These are phyloP conservation scores for Poecilia wingei DNA, from an alignment of 2,797 vertebrate genomes.

Conservation along the genomic window DNA sequence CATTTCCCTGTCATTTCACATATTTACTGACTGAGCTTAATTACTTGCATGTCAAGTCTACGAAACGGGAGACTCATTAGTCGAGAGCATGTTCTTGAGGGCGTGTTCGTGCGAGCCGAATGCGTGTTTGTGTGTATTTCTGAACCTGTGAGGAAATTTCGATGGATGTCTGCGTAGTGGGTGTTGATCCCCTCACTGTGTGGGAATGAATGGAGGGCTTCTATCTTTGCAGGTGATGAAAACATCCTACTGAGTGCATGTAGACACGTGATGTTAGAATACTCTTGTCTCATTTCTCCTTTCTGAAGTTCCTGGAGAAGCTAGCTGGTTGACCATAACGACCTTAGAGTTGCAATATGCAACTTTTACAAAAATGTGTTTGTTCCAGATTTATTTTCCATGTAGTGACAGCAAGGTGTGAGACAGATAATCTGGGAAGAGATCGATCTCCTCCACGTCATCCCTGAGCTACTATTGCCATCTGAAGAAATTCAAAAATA, in stretches of 20 bases:
- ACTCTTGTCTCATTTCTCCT: constrained; percentile 1
- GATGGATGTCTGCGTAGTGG: constrained; percentile 33
- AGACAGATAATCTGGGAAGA: too few relatives aligned
- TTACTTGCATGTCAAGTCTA: background rate
- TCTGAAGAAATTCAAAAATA: too few relatives aligned
- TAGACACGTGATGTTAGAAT: constrained; percentile 6
- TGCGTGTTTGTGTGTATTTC: constrained; percentile 7
- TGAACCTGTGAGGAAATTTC: constrained; percentile 15
- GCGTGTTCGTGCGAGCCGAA: constrained; percentile 10
- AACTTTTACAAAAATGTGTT: background rate
- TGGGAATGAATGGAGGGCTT: constrained; percentile 21
- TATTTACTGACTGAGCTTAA: constrained; percentile 47
- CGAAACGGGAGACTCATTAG: constrained; percentile 1
- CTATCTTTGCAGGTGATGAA: constrained; percentile 32
- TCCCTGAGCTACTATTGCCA: too few relatives aligned
- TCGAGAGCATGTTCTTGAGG: constrained; percentile 6
- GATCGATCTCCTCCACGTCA: too few relatives aligned
- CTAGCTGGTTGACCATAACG: background rate
- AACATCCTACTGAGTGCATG: constrained; percentile 3
- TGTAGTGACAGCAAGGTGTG: too few relatives aligned
- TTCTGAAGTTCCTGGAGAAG: too few relatives aligned
- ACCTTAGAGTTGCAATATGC: background rate
- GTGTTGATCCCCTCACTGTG: constrained; percentile 40
- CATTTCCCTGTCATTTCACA: constrained; percentile 61
- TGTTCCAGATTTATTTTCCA: too few relatives aligned